These are phyloP conservation scores for Linyphia triangularis DNA, from an alignment of 2,888 invertebrate species.

Conservation along the genomic window DNA sequence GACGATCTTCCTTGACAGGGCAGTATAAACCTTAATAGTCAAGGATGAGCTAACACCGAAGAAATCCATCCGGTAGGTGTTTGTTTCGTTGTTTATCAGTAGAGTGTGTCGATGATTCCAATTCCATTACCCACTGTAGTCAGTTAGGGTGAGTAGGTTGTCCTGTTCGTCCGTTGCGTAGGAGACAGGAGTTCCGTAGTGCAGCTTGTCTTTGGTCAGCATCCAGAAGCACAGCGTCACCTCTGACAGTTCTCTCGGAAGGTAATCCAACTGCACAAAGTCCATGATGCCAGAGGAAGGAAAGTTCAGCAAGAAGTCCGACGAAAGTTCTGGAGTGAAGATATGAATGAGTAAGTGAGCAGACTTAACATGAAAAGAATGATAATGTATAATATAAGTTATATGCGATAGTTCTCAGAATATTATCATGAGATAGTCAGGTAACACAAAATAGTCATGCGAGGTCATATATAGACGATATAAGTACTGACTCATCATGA, in stretches of 20 bases:
- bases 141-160: slow-evolving; percentile 85
- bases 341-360: background rate
- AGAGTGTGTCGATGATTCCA: background rate
- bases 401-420: no score
- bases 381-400: no score
- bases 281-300: slow-evolving; percentile 83
- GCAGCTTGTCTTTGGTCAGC: slow-evolving; percentile 83
- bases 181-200: slow-evolving; percentile 86
- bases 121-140: slow-evolving; percentile 84
- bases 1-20: no score
- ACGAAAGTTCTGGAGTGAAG: slow-evolving; percentile 77
- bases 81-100: no score
- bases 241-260: slow-evolving; percentile 81
- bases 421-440: no score
- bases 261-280: slow-evolving; percentile 82
- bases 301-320: slow-evolving; percentile 83
- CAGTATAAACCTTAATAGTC: no score
- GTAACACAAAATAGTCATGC: no score
- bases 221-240: slow-evolving; percentile 85
- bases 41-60: no score
- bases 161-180: slow-evolving; percentile 84
- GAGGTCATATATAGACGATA: no score
- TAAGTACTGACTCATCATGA: no score
- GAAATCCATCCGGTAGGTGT: no score
- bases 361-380: no score